Conservation (phyloP, 2,888 invertebrate species). For the Heteropelma amictum region DNA sequence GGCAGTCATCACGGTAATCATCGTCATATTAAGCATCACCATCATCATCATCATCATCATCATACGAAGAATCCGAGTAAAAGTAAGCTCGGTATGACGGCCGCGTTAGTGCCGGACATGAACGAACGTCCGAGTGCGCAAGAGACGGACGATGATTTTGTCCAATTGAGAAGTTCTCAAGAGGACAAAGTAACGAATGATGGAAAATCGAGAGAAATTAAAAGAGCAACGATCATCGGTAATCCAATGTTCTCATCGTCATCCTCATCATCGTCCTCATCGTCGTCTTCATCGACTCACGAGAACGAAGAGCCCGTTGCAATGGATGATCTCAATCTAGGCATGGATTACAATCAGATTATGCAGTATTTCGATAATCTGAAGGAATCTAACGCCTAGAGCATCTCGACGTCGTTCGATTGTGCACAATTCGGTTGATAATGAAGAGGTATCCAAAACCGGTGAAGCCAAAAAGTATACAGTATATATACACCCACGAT, state of each 20-base stretch:
- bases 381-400: conserved; percentile 95
- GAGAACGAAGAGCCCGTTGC: conserved; percentile 83
- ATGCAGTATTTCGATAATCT: conserved; percentile 99
- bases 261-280: conserved; percentile 76
- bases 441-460: not conserved
- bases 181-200: conserved; percentile 68
- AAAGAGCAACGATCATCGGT: conserved; percentile 91
- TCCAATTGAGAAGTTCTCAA: conserved; percentile 68
- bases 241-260: conserved; percentile 90
- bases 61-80: conserved; percentile 55
- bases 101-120: conserved; percentile 10
- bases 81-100: conserved; percentile 23
- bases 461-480: conserved; percentile 10
- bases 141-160: conserved; percentile 68
- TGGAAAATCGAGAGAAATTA: conserved; percentile 81
- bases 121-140: conserved; percentile 60
- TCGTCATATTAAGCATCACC: conserved; percentile 65
- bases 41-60: conserved; percentile 63
- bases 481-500: too few species aligned
- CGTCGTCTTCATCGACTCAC: conserved; percentile 71
- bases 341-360: conserved; percentile 98
- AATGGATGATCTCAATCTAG: conserved; percentile 88
- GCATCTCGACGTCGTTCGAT: conserved; percentile 84
- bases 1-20: conserved; percentile 72
- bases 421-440: conserved; percentile 84